These are phyloP conservation scores for Ochotona princeps DNA, from an alignment of 2,113 vertebrate genomes.

Conservation along the genomic window DNA sequence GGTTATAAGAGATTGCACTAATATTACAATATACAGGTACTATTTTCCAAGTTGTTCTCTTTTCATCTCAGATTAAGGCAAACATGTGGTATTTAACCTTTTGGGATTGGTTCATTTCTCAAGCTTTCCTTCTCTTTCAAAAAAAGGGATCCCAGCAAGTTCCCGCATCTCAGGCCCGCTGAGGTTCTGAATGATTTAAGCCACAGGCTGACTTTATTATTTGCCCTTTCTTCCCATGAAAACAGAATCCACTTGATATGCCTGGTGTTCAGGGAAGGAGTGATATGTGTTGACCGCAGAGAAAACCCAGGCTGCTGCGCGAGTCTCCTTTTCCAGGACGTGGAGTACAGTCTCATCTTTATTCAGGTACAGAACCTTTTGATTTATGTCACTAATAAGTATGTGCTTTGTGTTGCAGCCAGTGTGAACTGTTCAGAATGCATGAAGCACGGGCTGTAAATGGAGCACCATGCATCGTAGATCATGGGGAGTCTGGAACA, in stretches of 20 bases:
- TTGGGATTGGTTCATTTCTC: no score
- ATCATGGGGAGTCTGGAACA: conserved; percentile 70
- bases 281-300: not conserved
- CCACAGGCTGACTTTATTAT: not conserved
- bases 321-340: conserved; percentile 56
- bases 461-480: conserved; percentile 62
- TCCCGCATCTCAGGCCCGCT: not conserved
- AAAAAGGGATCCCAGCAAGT: conserved; percentile 37
- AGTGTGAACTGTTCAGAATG: conserved; percentile 72
- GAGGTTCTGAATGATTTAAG: conserved; percentile 58
- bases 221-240: conserved; percentile 28
- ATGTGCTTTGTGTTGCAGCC: conserved; percentile 79
- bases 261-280: not conserved
- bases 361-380: conserved; percentile 80
- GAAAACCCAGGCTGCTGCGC: not conserved
- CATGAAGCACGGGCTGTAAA: conserved; percentile 68
- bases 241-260: not conserved
- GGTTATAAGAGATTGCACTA: no score
- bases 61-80: no score
- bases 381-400: conserved; percentile 85
- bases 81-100: no score
- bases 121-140: not conserved
- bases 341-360: conserved; percentile 71
- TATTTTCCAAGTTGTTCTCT: no score
- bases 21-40: no score